phyloP scores from a whole-genome alignment of 2,888 invertebrate species.

The Liopterus haemorrhoidalis region DNA sequence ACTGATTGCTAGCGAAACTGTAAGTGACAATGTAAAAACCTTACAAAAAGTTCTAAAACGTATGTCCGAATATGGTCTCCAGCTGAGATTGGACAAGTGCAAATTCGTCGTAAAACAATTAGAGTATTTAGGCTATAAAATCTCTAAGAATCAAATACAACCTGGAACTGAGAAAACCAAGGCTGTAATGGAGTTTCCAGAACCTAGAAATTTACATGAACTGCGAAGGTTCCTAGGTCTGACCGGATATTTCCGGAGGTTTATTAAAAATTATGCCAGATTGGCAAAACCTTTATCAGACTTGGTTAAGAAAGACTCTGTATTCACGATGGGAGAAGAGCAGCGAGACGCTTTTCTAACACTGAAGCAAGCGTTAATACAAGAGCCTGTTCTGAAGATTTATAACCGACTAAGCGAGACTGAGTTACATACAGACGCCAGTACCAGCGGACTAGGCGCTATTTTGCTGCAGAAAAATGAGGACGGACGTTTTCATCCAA shows the following conservation, averaged over 20 bases:
- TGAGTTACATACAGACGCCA: too few species aligned
- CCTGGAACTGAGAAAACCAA: not conserved
- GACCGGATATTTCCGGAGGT: conserved; percentile 1
- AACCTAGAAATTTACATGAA: too few species aligned
- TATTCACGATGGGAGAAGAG: too few species aligned
- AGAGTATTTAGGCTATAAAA: not conserved
- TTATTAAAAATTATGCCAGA: not conserved
- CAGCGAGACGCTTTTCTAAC: too few species aligned
- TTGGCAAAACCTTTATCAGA: not conserved
- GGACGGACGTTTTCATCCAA: too few species aligned
- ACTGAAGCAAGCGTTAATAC: too few species aligned
- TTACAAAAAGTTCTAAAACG: not conserved
- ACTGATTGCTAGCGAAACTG: not conserved
- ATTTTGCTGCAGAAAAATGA: too few species aligned
- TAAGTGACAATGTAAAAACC: conserved; percentile 34
- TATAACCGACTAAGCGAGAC: too few species aligned
- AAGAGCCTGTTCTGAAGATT: too few species aligned
- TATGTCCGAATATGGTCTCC: not conserved
- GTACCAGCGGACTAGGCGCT: too few species aligned
- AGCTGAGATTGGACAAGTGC: conserved; percentile 5
- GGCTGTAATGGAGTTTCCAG: not conserved
- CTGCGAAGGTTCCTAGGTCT: conserved; percentile 10
- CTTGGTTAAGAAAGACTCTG: too few species aligned
- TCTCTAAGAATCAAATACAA: not conserved
- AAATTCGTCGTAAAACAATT: not conserved